A percentile compares a stretch with the other conserved stretches of the same genome.
Evolutionary conservation across 2,797 vertebrate species (phyloP).

Genomic region (Hipposideros larvatus): DNA sequence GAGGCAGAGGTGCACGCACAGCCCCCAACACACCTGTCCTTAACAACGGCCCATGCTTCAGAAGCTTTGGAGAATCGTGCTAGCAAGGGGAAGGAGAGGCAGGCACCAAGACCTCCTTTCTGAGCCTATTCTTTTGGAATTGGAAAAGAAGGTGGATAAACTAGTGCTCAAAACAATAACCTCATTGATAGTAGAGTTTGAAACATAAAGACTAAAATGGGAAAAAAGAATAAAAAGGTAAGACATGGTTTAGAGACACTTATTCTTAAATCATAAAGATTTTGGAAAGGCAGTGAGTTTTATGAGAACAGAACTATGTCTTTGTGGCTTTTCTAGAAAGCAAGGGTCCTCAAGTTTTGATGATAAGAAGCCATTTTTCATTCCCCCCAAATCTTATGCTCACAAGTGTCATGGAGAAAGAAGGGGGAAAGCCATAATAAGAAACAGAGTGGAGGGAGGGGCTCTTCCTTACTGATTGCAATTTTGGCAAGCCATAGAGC

Average conservation of each 20-base stretch:
- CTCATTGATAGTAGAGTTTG: background rate
- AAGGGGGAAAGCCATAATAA: background rate
- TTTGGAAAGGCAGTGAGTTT: conserved; percentile 60
- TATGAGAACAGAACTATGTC: background rate
- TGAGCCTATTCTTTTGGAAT: background rate
- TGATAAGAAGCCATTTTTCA: background rate
- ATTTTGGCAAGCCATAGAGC: conserved; percentile 45
- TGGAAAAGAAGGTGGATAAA: background rate
- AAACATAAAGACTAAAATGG: conserved; percentile 27
- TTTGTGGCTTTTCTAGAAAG: conserved; percentile 67
- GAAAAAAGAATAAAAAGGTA: conserved; percentile 43
- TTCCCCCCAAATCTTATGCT: background rate
- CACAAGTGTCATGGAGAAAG: background rate
- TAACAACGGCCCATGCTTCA: background rate
- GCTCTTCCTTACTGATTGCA: background rate
- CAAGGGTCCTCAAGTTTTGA: background rate
- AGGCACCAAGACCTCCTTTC: background rate
- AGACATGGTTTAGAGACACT: background rate
- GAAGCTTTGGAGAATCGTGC: background rate
- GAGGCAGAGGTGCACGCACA: background rate
- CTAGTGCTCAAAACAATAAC: background rate
- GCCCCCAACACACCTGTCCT: background rate
- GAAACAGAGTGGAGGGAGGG: background rate
- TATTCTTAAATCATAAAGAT: conserved; percentile 38
- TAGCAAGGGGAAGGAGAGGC: background rate